Base-by-base conservation (phyloP, 1,140 invertebrate species). In the Forficula auricularia region DNA sequence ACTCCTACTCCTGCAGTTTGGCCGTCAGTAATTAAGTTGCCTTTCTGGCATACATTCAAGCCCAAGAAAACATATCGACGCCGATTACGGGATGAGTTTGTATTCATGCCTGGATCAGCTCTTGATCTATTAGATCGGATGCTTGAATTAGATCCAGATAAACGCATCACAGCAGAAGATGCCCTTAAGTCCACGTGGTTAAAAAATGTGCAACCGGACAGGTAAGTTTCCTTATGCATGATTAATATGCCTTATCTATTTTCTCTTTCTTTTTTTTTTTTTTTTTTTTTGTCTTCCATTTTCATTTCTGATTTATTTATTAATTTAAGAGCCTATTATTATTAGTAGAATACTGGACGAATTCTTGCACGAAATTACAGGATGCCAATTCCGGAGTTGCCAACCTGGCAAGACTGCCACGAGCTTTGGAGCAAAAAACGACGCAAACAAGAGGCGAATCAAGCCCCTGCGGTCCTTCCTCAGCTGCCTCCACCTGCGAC, bases 401-500 rank as follows among this genome's bases (percentile, higher is more conserved):
- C 95, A 1, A 85, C 78, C 19, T 88, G 88, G 76, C 94, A 98
- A 68, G 95, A 98, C 66, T 98, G 95, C 63, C 95, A 98, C 66
- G 95, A 99, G 64, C 69, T 99, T 53, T 98, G 94, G 94, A 91
- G 87, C 51, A 99, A 98, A 62, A 86, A 86, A 58, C 71, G 84
- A 30, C 71, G 84, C 52, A 65, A 77, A 12, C 83, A 87, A 57
- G 78, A 78, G 45, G 65, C 67, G 18, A 57, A 64, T 45, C 55
- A 27, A 27, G 4, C 54, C 42, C 50, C 50, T 40, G 52, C 57
- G 50, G 57, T 51, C 52, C 48, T 54, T 52, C 57, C 56, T 47
- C 49, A 54, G 3, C 50, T 55, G 33, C 51, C 56, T 44, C 52
- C 56, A 45, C 52, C 54, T 27, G 61, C 61, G 55, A 61, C 57